Conservation (phyloP, 2,888 invertebrate species). For the Aelia acuminata region DNA sequence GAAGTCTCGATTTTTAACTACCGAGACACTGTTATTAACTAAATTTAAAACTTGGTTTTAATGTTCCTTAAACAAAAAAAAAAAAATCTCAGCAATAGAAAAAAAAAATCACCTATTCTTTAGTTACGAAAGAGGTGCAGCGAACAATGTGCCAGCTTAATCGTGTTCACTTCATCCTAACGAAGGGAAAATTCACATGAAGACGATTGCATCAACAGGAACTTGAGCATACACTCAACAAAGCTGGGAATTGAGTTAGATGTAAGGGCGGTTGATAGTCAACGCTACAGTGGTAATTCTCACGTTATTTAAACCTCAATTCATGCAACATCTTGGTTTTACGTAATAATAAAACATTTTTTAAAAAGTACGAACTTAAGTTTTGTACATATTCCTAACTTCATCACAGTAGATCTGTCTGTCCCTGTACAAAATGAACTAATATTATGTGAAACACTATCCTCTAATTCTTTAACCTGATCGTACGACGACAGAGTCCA, state of each 20-base stretch:
- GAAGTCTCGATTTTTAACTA: too few relatives aligned
- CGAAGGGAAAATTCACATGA: slow-evolving; percentile 36
- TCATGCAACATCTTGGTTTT: not conserved
- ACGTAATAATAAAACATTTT: too few relatives aligned
- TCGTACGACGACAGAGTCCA: too few relatives aligned
- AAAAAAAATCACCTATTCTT: not conserved
- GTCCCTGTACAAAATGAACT: too few relatives aligned
- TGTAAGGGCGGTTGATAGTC: not conserved
- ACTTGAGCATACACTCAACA: slow-evolving; percentile 28
- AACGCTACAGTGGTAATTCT: not conserved
- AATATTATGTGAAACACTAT: too few relatives aligned
- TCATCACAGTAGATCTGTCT: too few relatives aligned
- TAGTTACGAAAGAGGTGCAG: not conserved
- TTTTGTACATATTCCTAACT: too few relatives aligned
- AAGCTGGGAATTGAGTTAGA: slow-evolving; percentile 12
- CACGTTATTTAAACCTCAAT: not conserved
- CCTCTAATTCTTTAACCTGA: too few relatives aligned
- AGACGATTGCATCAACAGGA: slow-evolving; percentile 14
- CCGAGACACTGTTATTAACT: too few relatives aligned
- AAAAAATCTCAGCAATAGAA: not conserved
- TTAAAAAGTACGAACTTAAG: too few relatives aligned
- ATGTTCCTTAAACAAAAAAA: not conserved
- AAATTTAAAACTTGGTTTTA: too few relatives aligned
- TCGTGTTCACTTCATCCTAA: not conserved
- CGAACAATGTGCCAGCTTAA: not conserved